Evolutionary conservation across 2,797 vertebrate species (phyloP), one percentile per base, ranked within the genome.

Genomic region (Valencia hispanica): DNA sequence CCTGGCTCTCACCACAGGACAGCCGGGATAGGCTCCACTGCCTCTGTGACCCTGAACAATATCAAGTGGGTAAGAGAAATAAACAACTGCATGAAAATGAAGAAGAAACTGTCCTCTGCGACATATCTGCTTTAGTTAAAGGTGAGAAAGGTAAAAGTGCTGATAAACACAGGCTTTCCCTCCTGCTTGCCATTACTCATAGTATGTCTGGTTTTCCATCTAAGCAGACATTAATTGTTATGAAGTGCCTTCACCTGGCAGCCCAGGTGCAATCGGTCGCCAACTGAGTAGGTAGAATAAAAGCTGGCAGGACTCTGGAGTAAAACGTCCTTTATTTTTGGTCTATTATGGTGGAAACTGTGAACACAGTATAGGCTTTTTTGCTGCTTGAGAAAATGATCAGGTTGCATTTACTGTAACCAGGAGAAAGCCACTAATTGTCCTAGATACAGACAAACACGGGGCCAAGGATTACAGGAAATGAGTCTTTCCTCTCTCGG

Each of bases 401-500:
- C 63, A 50, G 51, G 72, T 68, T 51, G 71, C 65, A 22, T 81
- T 85, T 41, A 76, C 80, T 69, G 73, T 75, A 85, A 88, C 73
- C 72, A 61, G 68, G 34, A 84, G 30, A 69, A 82, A 73, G 66
- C 51, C 43, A 69, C 55, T 81, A 72, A 85, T 80, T 75, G 78
- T 84, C 80, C 18, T 30, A 20, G 57, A 81, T 45, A 73, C 68
- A 87, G 87, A 82, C 74, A 6, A 84, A 77, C 76, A 57, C 17
- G 1, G 70, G 82, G 82, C 79, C 84, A 72, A 75, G 81, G 72
- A 80, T 71, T 11, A 68, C 73, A 88, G 87, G 90, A 91, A 88
- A 85, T 70, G 61, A 85, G 76, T 72, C 75, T 77, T 79, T 76
- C 85, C 83, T 79, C 77, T 69, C 76, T 87, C 79, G 50, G 80